Base-by-base conservation (phyloP, 2,888 invertebrate genomes). In the Andrena trimmerana region DNA sequence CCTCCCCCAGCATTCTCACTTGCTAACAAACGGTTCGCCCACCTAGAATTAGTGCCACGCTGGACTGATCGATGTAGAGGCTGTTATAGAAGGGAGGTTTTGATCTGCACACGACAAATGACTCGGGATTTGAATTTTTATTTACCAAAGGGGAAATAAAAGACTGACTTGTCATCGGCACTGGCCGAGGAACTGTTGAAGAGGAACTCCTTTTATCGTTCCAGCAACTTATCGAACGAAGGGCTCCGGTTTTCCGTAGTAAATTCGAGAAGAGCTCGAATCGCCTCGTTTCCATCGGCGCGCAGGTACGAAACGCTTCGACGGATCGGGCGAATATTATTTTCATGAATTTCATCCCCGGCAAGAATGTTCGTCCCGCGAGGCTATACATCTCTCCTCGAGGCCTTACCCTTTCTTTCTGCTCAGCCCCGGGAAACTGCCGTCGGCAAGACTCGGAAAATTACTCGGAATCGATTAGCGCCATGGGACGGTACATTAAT, bases 401-500 rank as follows among this genome's bases (percentile, higher is more conserved):
- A 67, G 20, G 16, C 60, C 48, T 52, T 27, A 24, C 57, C 60
- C 57, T 67, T 81, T 79, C 70, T 70, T 69, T 59, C n/a, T 10
- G 29, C 7, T 27, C 57, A 33, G 8, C 20, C 33, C 31, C 24
- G 33, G 62, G 60, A 72, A 36, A 52, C 52, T 31, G 60, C 59
- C 66, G 31, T 48, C n/a, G 65, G 52, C 48, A 16, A 36, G 42
- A 16, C 78, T 75, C 71, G 68, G 77, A 75, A 83, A 85, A 88
- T 88, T 86, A 89, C 86, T 86, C 72, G 59, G 29, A 83, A 88
- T 88, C 83, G 87, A 84, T 87, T 83, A 88, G 81, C 74, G 52
- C 33, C 75, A 65, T 68, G 83, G 78, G 79, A 72, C 78, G 84
- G 78, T 63, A 78, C 89, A 90, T 90, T 90, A 90, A 90, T 90